Percentiles rank a stretch among this genome's conserved stretches.
phyloP scores from a whole-genome alignment of 1,140 invertebrate species.

The Asbolus verrucosus region DNA sequence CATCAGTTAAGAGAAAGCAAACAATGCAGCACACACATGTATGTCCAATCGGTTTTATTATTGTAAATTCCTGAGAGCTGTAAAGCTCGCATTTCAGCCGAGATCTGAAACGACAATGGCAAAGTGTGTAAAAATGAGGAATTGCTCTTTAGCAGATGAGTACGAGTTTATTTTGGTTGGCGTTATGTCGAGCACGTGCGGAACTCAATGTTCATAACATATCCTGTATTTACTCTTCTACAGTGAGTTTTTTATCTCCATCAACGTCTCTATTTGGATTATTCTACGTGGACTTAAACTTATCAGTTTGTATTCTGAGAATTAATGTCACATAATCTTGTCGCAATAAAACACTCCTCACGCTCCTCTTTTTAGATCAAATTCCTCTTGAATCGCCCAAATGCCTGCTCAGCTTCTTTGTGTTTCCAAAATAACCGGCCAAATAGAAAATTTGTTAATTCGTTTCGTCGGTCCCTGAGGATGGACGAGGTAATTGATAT shows the following conservation, averaged over 20 bases:
- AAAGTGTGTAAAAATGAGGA: conserved; percentile 32
- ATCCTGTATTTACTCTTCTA: conserved; percentile 45
- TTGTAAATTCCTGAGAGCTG: conserved; percentile 16
- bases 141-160: conserved; percentile 45
- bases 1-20: not conserved
- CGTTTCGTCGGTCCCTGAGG: not conserved
- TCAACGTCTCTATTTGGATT: conserved; percentile 49
- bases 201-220: conserved; percentile 24
- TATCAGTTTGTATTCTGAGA: conserved; percentile 43
- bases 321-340: conserved; percentile 31
- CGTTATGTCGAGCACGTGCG: conserved; percentile 42
- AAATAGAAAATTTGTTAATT: conserved; percentile 7
- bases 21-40: conserved; percentile 20
- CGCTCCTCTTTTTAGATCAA: conserved; percentile 19
- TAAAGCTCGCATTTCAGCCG: conserved; percentile 1
- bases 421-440: not conserved
- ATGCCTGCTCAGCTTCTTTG: not conserved
- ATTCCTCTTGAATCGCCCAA: not conserved
- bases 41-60: conserved; percentile 33
- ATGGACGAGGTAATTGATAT: conserved; percentile 24
- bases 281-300: conserved; percentile 41
- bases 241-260: conserved; percentile 47
- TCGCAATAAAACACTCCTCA: conserved; percentile 29
- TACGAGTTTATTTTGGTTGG: conserved; percentile 46
- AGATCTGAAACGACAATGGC: not conserved